Percentiles rank a stretch among this genome's conserved stretches.
These are phyloP conservation scores for Trachelus stipa DNA, from an alignment of 2,888 invertebrate genomes.

Conservation along the genomic window DNA sequence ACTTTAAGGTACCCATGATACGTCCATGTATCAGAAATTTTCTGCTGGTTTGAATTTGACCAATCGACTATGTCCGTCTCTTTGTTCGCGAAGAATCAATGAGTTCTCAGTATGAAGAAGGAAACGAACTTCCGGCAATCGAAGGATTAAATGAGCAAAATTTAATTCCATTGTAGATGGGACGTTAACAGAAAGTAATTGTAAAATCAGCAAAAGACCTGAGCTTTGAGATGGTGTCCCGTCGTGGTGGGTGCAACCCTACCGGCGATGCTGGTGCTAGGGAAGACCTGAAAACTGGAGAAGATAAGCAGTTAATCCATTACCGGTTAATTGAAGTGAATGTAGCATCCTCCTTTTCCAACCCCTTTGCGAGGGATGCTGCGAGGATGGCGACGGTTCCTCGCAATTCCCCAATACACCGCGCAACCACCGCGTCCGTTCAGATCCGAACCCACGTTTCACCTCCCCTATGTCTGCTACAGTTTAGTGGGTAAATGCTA, in stretches of 20 bases:
- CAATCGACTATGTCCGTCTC: background rate
- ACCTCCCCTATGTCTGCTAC: background rate
- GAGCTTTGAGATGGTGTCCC: constrained; percentile 12
- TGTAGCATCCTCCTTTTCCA: constrained; percentile 33
- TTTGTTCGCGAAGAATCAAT: background rate
- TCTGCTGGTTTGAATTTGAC: background rate
- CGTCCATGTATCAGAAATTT: background rate
- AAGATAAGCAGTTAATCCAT: constrained; percentile 56
- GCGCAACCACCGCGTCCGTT: background rate
- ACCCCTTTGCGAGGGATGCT: constrained; percentile 6
- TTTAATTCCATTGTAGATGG: background rate
- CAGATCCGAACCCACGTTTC: background rate
- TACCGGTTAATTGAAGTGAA: constrained; percentile 54
- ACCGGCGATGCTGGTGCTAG: background rate
- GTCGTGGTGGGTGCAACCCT: background rate
- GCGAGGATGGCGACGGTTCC: background rate
- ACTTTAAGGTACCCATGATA: background rate
- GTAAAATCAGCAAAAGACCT: constrained; percentile 19
- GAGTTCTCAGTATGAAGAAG: background rate
- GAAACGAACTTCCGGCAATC: background rate
- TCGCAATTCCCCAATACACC: background rate
- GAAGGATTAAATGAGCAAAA: constrained; percentile 11
- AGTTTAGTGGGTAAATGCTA: background rate
- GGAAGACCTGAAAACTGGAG: constrained; percentile 26
- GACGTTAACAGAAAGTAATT: constrained; percentile 8